Conservation (phyloP, 2,113 vertebrate species). For the Gymnocephalus cernua region DNA sequence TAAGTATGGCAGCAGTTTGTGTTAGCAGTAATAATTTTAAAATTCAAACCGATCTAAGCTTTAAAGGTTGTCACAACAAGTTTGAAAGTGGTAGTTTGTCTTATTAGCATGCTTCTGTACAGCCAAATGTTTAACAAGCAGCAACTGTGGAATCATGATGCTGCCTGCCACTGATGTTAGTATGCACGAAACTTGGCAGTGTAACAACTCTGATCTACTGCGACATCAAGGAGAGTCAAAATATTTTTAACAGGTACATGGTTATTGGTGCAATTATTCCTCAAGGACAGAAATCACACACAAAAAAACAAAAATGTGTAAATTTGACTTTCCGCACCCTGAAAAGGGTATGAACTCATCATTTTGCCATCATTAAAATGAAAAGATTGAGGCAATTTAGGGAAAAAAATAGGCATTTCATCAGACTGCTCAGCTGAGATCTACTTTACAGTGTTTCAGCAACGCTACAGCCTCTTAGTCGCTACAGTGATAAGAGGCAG, state of each 20-base stretch:
- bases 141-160: neutral
- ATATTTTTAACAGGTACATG: constrained; percentile 15
- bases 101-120: constrained; percentile 26
- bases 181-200: constrained; percentile 1
- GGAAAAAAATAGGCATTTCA: constrained; percentile 28
- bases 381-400: constrained; percentile 37
- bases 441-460: constrained; percentile 36
- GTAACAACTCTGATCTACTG: constrained; percentile 3
- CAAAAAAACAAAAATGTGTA: constrained; percentile 11
- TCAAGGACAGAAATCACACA: neutral
- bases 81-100: constrained; percentile 21
- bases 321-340: neutral
- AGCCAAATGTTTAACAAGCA: constrained; percentile 33
- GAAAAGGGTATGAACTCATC: constrained; percentile 16
- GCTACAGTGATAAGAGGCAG: constrained; percentile 38
- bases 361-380: constrained; percentile 23
- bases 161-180: neutral
- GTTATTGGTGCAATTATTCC: constrained; percentile 9
- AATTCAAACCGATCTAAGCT: neutral
- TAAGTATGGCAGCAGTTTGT: neutral
- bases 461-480: constrained; percentile 36
- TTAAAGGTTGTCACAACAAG: constrained; percentile 3
- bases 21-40: neutral
- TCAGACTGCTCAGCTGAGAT: constrained; percentile 47
- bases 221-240: constrained; percentile 10